These are phyloP conservation scores for Stegastes partitus DNA, from an alignment of 2,113 vertebrate species.

Conservation along the genomic window DNA sequence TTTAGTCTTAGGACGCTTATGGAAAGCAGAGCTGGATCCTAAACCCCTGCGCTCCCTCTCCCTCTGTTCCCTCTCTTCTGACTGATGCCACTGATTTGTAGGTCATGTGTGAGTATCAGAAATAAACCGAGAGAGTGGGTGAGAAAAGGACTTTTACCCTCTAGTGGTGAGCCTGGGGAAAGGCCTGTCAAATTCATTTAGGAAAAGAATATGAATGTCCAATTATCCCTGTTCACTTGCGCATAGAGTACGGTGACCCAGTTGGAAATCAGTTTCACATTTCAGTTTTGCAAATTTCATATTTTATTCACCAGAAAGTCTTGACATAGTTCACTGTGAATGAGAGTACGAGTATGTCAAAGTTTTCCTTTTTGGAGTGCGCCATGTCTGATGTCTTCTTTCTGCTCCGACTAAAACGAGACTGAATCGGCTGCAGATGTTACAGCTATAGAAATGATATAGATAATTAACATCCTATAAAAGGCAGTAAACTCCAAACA, in stretches of 20 bases:
- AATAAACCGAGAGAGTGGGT: slow-evolving; percentile 39
- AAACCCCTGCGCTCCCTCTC: slow-evolving; percentile 12
- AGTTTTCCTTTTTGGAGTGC: slow-evolving; percentile 16
- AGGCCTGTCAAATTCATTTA: slow-evolving; percentile 53
- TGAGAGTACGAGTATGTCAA: neutral
- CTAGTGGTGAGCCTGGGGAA: slow-evolving; percentile 75
- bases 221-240: slow-evolving; percentile 64
- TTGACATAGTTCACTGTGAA: slow-evolving; percentile 14
- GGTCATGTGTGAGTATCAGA: slow-evolving; percentile 67
- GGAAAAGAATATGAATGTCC: slow-evolving; percentile 41
- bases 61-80: slow-evolving; percentile 27
- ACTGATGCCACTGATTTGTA: slow-evolving; percentile 65
- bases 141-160: slow-evolving; percentile 70
- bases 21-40: slow-evolving; percentile 36
- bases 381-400: slow-evolving; percentile 10
- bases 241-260: slow-evolving; percentile 62
- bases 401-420: neutral
- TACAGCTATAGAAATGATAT: neutral
- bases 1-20: slow-evolving; percentile 19
- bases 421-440: slow-evolving; percentile 9
- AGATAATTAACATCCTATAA: neutral
- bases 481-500: no score
- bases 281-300: slow-evolving; percentile 50
- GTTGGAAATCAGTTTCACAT: slow-evolving; percentile 60
- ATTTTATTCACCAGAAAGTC: slow-evolving; percentile 50